Conservation (phyloP, 2,113 vertebrate species). For the Felis chaus region DNA sequence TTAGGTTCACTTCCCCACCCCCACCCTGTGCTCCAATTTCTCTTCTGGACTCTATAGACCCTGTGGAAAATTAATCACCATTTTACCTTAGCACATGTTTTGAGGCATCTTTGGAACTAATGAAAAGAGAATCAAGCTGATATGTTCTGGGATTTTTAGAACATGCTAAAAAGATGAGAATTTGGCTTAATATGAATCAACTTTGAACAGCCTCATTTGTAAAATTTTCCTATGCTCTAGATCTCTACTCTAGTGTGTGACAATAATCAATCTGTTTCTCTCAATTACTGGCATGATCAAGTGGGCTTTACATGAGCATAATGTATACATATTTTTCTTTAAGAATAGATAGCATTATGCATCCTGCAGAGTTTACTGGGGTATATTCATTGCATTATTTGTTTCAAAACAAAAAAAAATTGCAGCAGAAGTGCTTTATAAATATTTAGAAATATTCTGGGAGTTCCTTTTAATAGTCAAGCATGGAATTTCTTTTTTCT, state of each 20-base stretch:
- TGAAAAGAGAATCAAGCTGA: not conserved
- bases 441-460: not conserved
- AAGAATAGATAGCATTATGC: not conserved
- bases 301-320: not conserved
- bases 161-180: not conserved
- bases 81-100: not conserved
- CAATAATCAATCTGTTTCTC: not conserved
- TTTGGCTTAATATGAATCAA: not conserved
- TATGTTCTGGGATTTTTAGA: not conserved
- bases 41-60: not conserved
- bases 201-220: not conserved
- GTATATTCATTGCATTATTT: not conserved
- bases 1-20: not conserved
- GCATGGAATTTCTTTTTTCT: not conserved
- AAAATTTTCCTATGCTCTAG: not conserved
- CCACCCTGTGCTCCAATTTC: not conserved
- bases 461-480: not conserved
- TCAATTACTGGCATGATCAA: not conserved
- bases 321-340: not conserved
- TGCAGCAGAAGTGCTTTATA: not conserved
- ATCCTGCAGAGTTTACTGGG: not conserved
- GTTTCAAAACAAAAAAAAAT: not conserved
- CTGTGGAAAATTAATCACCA: not conserved
- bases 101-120: not conserved
- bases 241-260: not conserved